These are phyloP conservation scores for Embidobia sp. DNA, from an alignment of 2,888 invertebrate genomes.

Conservation along the genomic window DNA sequence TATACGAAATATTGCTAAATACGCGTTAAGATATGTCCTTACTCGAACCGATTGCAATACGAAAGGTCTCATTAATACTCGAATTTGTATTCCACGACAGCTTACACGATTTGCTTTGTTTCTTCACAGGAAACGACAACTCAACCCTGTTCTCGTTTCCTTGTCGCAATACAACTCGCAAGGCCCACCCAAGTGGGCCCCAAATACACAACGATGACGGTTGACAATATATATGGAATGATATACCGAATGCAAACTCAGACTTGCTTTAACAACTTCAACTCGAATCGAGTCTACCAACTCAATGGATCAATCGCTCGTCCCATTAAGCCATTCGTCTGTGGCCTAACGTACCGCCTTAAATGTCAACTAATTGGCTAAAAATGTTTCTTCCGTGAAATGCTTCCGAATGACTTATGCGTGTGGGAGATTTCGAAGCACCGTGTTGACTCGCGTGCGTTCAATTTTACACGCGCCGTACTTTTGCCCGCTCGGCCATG, in stretches of 20 bases:
- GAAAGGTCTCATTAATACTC: constrained; percentile 24
- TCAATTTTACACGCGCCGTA: constrained; percentile 77
- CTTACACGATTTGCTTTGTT: constrained; percentile 11
- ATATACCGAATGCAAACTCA: constrained; percentile 48
- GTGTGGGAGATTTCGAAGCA: constrained; percentile 8
- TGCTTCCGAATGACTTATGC: constrained; percentile 16
- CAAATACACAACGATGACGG: constrained; percentile 24
- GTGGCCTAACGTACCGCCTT: neutral
- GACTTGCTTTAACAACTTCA: too few relatives aligned
- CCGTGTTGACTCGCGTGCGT: neutral
- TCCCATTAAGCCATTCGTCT: constrained; percentile 30
- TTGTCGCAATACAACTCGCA: constrained; percentile 17
- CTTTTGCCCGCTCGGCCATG: constrained; percentile 77
- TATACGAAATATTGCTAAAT: constrained; percentile 64
- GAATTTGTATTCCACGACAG: constrained; percentile 28
- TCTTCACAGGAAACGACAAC: constrained; percentile 21
- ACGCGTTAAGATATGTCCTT: constrained; percentile 57
- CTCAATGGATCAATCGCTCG: too few relatives aligned
- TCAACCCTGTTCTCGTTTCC: constrained; percentile 36
- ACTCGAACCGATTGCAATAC: constrained; percentile 45
- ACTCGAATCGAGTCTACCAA: too few relatives aligned
- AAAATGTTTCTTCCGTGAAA: too few relatives aligned
- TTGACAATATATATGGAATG: constrained; percentile 41
- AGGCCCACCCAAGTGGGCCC: constrained; percentile 16
- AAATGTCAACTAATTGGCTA: too few relatives aligned